Conservation (phyloP, 2,113 vertebrate species). For the Clarias batrachus region DNA sequence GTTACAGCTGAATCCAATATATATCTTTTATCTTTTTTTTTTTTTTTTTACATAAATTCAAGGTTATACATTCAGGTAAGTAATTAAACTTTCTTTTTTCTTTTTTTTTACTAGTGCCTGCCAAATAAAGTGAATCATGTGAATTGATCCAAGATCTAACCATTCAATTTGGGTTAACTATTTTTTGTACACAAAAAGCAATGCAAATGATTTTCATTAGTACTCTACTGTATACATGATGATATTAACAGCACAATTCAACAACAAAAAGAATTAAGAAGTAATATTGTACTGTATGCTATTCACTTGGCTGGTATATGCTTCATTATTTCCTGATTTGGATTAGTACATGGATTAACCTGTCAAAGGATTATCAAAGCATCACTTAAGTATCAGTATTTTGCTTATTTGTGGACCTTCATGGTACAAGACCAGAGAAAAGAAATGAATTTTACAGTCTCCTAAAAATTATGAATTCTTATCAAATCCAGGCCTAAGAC, state of each 20-base stretch:
- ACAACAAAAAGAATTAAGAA: background rate
- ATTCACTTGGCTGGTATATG: background rate
- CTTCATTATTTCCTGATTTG: background rate
- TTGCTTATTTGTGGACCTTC: background rate
- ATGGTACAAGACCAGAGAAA: conserved; percentile 44
- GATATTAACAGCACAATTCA: background rate
- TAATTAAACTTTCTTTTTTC: background rate
- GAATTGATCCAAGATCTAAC: background rate
- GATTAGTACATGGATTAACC: background rate
- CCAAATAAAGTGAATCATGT: background rate
- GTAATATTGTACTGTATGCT: background rate
- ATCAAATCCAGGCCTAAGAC: conserved; percentile 46
- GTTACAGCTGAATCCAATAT: background rate
- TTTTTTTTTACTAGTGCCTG: no score
- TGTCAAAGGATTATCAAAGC: background rate
- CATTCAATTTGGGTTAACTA: background rate
- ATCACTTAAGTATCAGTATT: background rate
- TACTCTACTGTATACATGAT: background rate
- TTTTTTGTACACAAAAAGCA: background rate
- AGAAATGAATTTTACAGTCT: conserved; percentile 40
- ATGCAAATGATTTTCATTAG: background rate
- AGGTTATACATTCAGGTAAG: background rate
- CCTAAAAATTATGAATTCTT: conserved; percentile 52
- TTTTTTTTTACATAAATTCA: background rate
- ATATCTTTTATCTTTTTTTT: background rate